Conservation (phyloP, 2,113 vertebrate genomes). For the Vidua chalybeata region DNA sequence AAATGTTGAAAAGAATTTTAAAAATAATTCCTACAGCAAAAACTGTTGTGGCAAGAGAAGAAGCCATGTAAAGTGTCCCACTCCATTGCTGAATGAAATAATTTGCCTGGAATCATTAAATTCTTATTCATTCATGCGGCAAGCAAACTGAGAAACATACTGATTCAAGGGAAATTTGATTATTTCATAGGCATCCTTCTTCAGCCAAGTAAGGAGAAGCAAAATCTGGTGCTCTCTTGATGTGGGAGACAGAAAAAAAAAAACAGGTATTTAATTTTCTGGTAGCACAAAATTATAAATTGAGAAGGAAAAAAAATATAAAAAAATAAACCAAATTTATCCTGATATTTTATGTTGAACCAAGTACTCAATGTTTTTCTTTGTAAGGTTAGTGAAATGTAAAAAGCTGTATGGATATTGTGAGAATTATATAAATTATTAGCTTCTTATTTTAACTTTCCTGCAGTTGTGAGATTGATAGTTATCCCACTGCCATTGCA, state of each 20-base stretch:
- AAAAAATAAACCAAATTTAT: background rate
- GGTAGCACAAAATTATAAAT: background rate
- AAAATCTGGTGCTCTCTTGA: background rate
- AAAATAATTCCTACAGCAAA: background rate
- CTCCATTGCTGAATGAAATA: background rate
- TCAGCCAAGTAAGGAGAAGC: background rate
- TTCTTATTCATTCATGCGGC: background rate
- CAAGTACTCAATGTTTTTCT: background rate
- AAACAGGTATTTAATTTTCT: background rate
- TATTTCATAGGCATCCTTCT: background rate
- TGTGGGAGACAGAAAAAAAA: background rate
- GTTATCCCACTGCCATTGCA: background rate
- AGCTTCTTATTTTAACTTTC: background rate
- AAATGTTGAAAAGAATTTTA: background rate
- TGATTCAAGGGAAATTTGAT: background rate
- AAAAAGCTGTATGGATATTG: background rate
- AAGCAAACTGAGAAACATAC: background rate
- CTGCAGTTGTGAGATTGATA: background rate
- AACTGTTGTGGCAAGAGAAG: background rate
- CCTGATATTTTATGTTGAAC: background rate
- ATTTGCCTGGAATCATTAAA: background rate
- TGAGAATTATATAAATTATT: background rate
- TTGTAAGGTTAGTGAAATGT: background rate
- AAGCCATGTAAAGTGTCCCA: background rate
- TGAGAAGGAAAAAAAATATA: background rate